Evolutionary conservation across 2,113 vertebrate genomes (phyloP).

Genomic region (Prochilodus magdalenae): DNA sequence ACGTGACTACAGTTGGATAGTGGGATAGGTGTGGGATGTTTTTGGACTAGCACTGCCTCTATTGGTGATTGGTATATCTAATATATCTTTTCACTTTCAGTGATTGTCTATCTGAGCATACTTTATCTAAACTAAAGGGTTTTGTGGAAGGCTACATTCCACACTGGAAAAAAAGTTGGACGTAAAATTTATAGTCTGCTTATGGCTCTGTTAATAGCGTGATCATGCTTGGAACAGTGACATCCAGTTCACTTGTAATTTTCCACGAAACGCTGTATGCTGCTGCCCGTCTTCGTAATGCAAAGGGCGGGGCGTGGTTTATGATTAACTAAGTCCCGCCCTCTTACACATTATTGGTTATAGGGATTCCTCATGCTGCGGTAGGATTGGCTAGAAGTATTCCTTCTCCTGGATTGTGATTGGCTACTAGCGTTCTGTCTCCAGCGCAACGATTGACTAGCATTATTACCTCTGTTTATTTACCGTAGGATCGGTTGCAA

Average conservation of each 20-base stretch:
- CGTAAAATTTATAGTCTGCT: background rate
- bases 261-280: background rate
- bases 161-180: background rate
- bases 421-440: background rate
- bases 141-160: too few relatives aligned
- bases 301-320: background rate
- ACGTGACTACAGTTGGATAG: too few relatives aligned
- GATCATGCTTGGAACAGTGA: background rate
- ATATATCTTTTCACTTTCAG: too few relatives aligned
- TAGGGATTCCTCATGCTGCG: background rate
- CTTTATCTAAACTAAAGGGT: too few relatives aligned
- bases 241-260: background rate
- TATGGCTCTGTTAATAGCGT: background rate
- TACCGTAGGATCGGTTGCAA: background rate
- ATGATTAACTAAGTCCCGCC: slow-evolving; percentile 2
- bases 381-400: background rate
- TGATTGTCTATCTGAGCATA: too few relatives aligned
- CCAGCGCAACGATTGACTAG: background rate
- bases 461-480: background rate
- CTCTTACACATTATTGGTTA: background rate
- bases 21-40: too few relatives aligned
- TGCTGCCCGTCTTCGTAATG: background rate
- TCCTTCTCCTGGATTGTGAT: background rate
- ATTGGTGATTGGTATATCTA: too few relatives aligned
- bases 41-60: too few relatives aligned